These are phyloP conservation scores for Adoxophyes honmai DNA, from an alignment of 1,140 invertebrate species.

Conservation along the genomic window DNA sequence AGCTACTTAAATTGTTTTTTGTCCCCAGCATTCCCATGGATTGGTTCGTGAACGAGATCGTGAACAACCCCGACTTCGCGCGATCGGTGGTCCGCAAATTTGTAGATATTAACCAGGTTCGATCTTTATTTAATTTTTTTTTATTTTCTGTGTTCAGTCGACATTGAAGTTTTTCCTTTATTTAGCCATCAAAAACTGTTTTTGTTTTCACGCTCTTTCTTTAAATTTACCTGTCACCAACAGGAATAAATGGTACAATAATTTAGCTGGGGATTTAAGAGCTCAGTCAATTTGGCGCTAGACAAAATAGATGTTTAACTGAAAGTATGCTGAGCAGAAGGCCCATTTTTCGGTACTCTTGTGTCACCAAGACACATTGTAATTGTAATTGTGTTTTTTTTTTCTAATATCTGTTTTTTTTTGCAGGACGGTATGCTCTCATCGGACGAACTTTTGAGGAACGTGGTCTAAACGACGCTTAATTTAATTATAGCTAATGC, in stretches of 20 bases:
- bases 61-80: conserved; percentile 78
- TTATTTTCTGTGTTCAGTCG: background rate
- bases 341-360: no score
- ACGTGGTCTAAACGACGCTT: conserved; percentile 48
- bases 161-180: no score
- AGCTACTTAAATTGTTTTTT: conserved; percentile 20
- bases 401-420: conserved; percentile 19
- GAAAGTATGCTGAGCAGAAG: no score
- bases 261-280: no score
- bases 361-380: no score
- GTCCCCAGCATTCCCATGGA: conserved; percentile 73
- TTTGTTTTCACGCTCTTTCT: no score
- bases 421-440: conserved; percentile 66
- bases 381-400: no score
- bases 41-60: conserved; percentile 78
- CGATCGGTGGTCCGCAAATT: conserved; percentile 78
- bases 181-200: no score
- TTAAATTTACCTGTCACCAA: no score
- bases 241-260: no score
- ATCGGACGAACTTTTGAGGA: conserved; percentile 63
- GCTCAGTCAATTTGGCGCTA: no score
- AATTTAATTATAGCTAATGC: conserved; percentile 38
- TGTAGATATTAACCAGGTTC: conserved; percentile 78
- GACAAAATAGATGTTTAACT: no score
- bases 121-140: background rate